Base-by-base conservation (phyloP, 30 jellyfish, hydroid and myxozoan genomes). In the Chrysaora quinquecirrha region DNA sequence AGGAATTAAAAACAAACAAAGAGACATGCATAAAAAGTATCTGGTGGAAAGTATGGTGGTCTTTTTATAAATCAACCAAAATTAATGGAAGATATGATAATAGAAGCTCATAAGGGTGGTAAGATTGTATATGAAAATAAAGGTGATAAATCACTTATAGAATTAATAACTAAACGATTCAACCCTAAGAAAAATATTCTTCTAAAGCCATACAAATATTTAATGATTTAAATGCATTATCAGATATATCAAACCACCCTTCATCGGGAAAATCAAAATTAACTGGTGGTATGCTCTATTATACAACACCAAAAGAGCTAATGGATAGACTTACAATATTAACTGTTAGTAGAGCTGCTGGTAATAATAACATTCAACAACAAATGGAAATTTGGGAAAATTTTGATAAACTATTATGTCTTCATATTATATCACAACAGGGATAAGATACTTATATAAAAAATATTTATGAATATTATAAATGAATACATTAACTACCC, bases 181-280 rank as follows among this genome's bases (percentile, higher is more conserved):
- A 75, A 75, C 33, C 86, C 76, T 2, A 50, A 75, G 50, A 23
- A 24, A 73, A 71, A 35, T 73, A 73, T 73, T 73, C 21, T 11
- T 3, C 77, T 21, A 48, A 73, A 48, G 85, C 85, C 48, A 73
- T 73, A 23, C 71, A 73, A 73, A 50, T 73, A 46, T 73, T 73
- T 71, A 38, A 73, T 27, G 52, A 73, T 73, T 73, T 73, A 50
- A 73, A 73, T 27, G 32, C 24, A 71, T 33, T 69, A 27, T 32
- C 82, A 6, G 82, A 33, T 43, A 34, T 69, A 69, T 71, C 82
- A 71, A 69, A 69, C 11, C 71, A 69, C 34, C 29, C 9, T 7
- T 27, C 82, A 23, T 69, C 71, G 22, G 33, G 82, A 7, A 69
- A 69, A 21, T 14, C 27, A 10, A 29, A 43, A 10, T 24, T 69